Base-by-base conservation (phyloP, 2,888 invertebrate genomes). In the Agrotis clavis region DNA sequence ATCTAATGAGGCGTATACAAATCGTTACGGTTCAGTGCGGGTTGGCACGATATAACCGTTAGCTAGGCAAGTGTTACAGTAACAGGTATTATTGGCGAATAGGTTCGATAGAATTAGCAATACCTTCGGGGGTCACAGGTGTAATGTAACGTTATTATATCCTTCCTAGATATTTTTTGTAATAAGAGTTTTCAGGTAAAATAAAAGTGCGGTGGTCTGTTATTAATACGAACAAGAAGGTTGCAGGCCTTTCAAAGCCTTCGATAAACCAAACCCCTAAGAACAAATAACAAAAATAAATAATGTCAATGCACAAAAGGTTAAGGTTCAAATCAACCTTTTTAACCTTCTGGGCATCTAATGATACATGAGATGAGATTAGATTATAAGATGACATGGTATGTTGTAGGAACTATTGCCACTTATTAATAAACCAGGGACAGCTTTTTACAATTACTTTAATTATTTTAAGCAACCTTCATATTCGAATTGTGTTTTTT, bases 1-100 rank as follows among this genome's bases (percentile, higher is more conserved):
- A 74, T 74, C 61, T 76, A 76, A 81, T 79, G 85, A 78, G 82
- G 85, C 76, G 80, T 68, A 70, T 41, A 76, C 65, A 71, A 82
- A 82, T 78, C 59, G 77, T 75, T 80, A 74, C 76, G 72, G 80
- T 77, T 85, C 80, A 83, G 63, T 85, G 80, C 62, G 62, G 64
- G 54, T 53, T 60, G 71, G 67, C 81, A 77, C 84, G 71, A 72
- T 65, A 71, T 70, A 84, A 57, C 81, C 69, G 74, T 81, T 83
- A 79, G 61, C 61, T 61, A 83, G 57, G 54, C 60, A 71, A 63
- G 73, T 72, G 71, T 50, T 67, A 70, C 51, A 64, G 25, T 67
- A 71, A 73, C 68, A 67, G 67, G 64, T 65, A 54, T 50, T 69
- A 54, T 51, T 21, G 35, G 53, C 54, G 57, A 68, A 79, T 62